phyloP scores from a whole-genome alignment of 2,888 invertebrate species.

The Uropetala carovei region DNA sequence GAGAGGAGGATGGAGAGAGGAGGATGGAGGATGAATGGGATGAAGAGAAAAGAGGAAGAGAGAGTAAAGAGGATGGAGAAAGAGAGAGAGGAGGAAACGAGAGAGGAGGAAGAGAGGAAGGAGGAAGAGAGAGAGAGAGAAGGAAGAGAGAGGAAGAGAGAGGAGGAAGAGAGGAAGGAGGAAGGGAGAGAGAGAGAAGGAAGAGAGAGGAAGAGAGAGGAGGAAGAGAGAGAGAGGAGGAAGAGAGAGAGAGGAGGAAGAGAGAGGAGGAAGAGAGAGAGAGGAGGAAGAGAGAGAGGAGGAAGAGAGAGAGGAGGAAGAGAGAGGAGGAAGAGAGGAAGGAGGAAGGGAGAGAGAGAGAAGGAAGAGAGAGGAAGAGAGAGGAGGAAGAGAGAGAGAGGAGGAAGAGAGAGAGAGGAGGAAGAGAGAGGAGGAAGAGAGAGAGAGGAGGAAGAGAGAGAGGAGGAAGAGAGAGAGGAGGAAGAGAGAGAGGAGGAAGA shows the following conservation, averaged over 20 bases:
- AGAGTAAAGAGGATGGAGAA: conserved; percentile 26
- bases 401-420: background rate
- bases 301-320: background rate
- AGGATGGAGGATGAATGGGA: background rate
- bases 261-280: background rate
- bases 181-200: conserved; percentile 41
- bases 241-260: background rate
- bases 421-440: too few relatives aligned
- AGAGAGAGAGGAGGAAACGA: background rate
- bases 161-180: background rate
- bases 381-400: background rate
- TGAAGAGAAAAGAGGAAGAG: conserved; percentile 24
- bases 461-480: too few relatives aligned
- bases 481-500: too few relatives aligned
- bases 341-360: background rate
- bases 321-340: background rate
- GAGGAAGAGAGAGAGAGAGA: conserved; percentile 15
- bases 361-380: background rate
- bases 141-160: background rate
- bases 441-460: too few relatives aligned
- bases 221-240: background rate
- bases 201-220: background rate
- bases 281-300: background rate
- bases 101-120: conserved; percentile 48
- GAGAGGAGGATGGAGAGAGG: background rate